phyloP scores from a whole-genome alignment of 2,888 invertebrate genomes.

The Rhagonycha fulva region DNA sequence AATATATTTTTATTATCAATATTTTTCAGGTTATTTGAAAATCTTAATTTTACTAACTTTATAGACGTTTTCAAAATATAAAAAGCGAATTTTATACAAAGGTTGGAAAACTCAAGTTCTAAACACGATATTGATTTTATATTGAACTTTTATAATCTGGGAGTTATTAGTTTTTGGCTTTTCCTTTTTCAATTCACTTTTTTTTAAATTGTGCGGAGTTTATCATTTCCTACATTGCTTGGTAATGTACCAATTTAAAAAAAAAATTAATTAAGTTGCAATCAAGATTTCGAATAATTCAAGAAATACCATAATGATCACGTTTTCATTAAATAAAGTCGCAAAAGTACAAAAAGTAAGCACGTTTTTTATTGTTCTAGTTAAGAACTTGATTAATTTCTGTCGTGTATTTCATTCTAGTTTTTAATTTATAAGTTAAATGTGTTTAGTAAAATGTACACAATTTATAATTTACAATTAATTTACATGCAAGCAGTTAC shows the following conservation, averaged over 20 bases:
- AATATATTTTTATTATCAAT: neutral
- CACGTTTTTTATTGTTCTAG: neutral
- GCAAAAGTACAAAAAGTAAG: neutral
- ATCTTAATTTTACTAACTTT: neutral
- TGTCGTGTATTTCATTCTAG: neutral
- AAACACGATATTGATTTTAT: neutral
- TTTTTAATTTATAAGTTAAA: neutral
- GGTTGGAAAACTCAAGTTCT: neutral
- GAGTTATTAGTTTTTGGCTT: neutral
- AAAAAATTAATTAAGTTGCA: neutral
- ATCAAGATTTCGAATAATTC: neutral
- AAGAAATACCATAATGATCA: neutral
- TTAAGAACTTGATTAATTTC: neutral
- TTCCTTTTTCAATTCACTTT: neutral
- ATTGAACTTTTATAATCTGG: neutral
- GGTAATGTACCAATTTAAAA: neutral
- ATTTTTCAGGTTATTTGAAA: neutral
- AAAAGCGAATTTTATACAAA: neutral
- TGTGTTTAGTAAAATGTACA: neutral
- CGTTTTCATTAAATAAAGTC: neutral
- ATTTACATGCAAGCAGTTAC: slow-evolving; percentile 18
- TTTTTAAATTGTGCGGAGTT: neutral
- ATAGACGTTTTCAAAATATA: neutral
- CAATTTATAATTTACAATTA: slow-evolving; percentile 20
- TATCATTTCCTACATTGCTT: neutral